Conservation (phyloP, 2,797 vertebrate genomes). For the Enteromius viviparus region DNA sequence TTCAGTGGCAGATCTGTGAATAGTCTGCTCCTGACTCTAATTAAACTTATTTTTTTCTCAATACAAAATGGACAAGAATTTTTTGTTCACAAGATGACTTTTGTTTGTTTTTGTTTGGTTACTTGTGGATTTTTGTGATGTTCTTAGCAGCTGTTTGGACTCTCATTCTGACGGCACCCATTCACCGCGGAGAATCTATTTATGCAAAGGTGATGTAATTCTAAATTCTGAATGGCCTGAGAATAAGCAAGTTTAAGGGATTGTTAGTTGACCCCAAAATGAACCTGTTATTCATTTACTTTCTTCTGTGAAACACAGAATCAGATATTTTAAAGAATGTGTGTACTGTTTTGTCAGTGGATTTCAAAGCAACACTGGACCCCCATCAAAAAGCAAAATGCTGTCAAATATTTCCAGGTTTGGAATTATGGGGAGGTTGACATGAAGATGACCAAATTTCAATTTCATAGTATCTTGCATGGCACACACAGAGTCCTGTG, state of each 20-base stretch:
- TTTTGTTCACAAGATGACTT: background rate
- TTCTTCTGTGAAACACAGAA: background rate
- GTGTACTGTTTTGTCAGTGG: background rate
- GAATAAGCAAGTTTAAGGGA: background rate
- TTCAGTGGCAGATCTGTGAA: background rate
- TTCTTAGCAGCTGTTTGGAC: background rate
- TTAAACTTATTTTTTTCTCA: background rate
- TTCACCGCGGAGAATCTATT: background rate
- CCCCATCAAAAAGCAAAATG: background rate
- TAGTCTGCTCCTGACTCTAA: background rate
- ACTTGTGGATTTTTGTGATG: background rate
- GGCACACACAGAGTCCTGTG: slow-evolving; percentile 14
- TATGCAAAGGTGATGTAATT: background rate
- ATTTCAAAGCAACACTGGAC: background rate
- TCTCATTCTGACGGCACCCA: background rate
- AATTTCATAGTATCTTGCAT: slow-evolving; percentile 5
- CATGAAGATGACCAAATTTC: background rate
- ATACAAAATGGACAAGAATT: background rate
- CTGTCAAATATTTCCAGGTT: background rate
- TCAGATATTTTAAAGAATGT: background rate
- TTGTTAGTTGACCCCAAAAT: background rate
- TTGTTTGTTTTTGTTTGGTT: no score
- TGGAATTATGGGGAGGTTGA: slow-evolving; percentile 5
- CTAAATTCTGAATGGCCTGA: background rate
- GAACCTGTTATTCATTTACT: background rate